Percentiles rank a stretch among this genome's conserved stretches.
phyloP scores from a whole-genome alignment of 2,113 vertebrate species.

The Lipotes vexillifer region DNA sequence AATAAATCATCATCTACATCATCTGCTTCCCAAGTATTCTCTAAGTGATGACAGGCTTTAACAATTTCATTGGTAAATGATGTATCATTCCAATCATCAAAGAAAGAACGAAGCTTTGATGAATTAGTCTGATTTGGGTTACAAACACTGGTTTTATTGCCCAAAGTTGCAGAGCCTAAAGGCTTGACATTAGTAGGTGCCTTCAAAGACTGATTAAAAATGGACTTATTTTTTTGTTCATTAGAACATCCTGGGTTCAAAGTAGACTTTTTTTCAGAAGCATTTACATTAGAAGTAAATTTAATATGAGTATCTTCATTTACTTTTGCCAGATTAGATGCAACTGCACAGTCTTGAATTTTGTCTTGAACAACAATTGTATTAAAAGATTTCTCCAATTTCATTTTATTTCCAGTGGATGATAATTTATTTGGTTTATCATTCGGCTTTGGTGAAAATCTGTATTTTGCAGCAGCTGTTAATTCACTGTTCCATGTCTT shows the following conservation, averaged over 20 bases:
- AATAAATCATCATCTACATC: slow-evolving; percentile 88
- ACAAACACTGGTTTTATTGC: slow-evolving; percentile 18
- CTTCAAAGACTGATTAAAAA: slow-evolving; percentile 43
- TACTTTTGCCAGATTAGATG: slow-evolving; percentile 38
- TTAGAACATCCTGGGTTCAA: background rate
- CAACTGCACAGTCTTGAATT: slow-evolving; percentile 21
- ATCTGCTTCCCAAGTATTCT: slow-evolving; percentile 84
- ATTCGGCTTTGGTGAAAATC: slow-evolving; percentile 32
- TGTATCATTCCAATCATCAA: slow-evolving; percentile 79
- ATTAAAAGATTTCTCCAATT: slow-evolving; percentile 53
- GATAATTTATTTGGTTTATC: slow-evolving; percentile 40
- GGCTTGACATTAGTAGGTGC: background rate
- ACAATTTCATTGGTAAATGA: slow-evolving; percentile 79
- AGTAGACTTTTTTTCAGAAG: slow-evolving; percentile 42
- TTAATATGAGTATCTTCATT: slow-evolving; percentile 48
- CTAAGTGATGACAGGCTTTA: slow-evolving; percentile 77
- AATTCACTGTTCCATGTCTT: slow-evolving; percentile 42
- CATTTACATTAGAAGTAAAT: background rate
- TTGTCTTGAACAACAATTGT: slow-evolving; percentile 36
- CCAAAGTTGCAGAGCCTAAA: slow-evolving; percentile 14
- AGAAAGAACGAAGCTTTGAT: slow-evolving; percentile 52
- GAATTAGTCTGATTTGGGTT: slow-evolving; percentile 43
- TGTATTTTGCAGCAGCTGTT: slow-evolving; percentile 16
- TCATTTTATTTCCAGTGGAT: slow-evolving; percentile 64
- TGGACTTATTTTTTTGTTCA: slow-evolving; percentile 6